Conservation (phyloP, 92 coral and sea anemone species). For the Heliopora coerulea region DNA sequence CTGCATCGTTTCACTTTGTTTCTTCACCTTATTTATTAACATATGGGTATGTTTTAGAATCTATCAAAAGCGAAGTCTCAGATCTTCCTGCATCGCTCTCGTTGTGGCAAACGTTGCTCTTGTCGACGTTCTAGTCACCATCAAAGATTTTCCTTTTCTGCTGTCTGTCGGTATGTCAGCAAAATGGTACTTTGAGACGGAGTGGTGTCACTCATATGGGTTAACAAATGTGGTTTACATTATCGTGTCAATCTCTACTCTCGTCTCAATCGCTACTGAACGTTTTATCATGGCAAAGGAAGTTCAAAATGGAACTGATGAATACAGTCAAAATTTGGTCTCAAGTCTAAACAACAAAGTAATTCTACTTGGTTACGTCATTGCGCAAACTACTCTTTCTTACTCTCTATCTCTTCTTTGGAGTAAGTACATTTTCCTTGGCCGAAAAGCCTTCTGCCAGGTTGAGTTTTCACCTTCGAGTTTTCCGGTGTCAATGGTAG, state of each 20-base stretch:
- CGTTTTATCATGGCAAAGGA: conserved; percentile 68
- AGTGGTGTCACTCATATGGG: conserved; percentile 96
- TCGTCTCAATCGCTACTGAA: conserved; percentile 89
- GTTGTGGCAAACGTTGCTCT: conserved; percentile 95
- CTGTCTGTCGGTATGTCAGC: conserved; percentile 74
- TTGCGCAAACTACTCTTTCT: conserved; percentile 94
- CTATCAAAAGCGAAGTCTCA: conserved; percentile 85
- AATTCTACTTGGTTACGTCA: conserved; percentile 79
- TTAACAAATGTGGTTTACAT: conserved; percentile 95
- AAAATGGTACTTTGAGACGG: conserved; percentile 95
- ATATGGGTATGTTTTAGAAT: conserved; percentile 79
- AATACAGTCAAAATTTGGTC: conserved; percentile 21
- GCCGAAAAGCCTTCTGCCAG: conserved; percentile 94
- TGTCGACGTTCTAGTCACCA: conserved; percentile 87
- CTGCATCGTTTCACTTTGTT: conserved; percentile 69
- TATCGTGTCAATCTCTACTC: conserved; percentile 92
- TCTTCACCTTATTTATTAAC: conserved; percentile 78
- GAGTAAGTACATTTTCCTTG: conserved; percentile 96
- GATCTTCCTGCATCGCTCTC: conserved; percentile 87
- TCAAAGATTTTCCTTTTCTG: conserved; percentile 87
- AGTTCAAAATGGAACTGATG: conserved; percentile 27
- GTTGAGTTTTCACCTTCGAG: conserved; percentile 97
- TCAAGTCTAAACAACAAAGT: conserved; percentile 30
- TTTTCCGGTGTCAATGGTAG: conserved; percentile 73
- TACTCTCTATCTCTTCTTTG: conserved; percentile 89